Evolutionary conservation across 2,888 invertebrate species (phyloP).

Genomic region (Habroteleia sp.): DNA sequence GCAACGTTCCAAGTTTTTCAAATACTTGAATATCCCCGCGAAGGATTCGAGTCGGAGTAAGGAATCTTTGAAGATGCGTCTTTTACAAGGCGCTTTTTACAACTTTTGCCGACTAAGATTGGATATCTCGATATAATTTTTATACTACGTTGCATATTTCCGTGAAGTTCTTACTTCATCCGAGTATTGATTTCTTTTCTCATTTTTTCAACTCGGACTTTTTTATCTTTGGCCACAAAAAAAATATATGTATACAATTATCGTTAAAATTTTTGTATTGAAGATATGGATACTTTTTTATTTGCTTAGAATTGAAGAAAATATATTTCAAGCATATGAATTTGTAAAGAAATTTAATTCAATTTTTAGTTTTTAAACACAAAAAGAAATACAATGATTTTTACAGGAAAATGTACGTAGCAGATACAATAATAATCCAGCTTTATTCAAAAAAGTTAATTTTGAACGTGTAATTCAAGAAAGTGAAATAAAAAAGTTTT

Average conservation of each 20-base stretch:
- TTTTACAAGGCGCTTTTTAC: conserved; percentile 47
- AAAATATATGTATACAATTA: conserved; percentile 25
- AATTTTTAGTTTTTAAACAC: too few species aligned
- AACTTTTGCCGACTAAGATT: conserved; percentile 46
- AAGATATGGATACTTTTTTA: neutral
- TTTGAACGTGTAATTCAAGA: too few species aligned
- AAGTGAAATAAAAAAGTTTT: too few species aligned
- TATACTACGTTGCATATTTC: conserved; percentile 39
- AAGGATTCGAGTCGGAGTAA: conserved; percentile 20
- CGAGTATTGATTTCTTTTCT: conserved; percentile 46
- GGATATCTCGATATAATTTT: conserved; percentile 52
- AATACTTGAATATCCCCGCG: conserved; percentile 43
- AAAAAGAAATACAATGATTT: too few species aligned
- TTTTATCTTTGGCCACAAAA: conserved; percentile 4
- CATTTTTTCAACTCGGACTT: conserved; percentile 30
- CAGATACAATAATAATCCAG: too few species aligned
- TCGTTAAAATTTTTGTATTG: conserved; percentile 14
- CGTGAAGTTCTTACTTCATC: conserved; percentile 42
- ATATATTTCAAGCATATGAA: too few species aligned
- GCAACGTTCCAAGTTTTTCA: conserved; percentile 48
- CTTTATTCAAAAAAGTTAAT: too few species aligned
- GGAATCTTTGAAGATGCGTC: conserved; percentile 45
- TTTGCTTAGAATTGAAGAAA: too few species aligned
- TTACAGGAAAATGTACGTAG: too few species aligned
- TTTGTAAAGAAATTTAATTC: too few species aligned